Percentiles rank a stretch among this genome's conserved stretches.
Evolutionary conservation across 2,797 vertebrate species (phyloP).

Genomic region (Heterohyrax brucei): DNA sequence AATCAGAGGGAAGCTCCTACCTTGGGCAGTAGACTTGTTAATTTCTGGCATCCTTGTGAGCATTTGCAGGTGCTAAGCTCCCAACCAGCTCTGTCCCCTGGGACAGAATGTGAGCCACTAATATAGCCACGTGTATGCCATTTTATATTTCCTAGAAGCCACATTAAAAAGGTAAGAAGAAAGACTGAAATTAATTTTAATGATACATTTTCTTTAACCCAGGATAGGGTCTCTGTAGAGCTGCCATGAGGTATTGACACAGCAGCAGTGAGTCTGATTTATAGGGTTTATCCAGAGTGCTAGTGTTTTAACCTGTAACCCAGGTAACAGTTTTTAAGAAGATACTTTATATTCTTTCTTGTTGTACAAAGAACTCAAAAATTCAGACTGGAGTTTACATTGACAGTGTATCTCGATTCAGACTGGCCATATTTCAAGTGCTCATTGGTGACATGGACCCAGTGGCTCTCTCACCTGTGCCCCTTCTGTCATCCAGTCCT

Average conservation of each 20-base stretch:
- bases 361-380: background rate
- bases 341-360: background rate
- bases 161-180: constrained; percentile 3
- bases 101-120: background rate
- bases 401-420: background rate
- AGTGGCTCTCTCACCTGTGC: background rate
- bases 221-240: background rate
- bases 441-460: background rate
- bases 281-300: background rate
- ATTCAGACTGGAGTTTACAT: background rate
- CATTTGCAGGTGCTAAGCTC: background rate
- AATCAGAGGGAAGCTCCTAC: background rate
- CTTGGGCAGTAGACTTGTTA: background rate
- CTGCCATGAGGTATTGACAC: no score
- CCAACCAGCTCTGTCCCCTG: background rate
- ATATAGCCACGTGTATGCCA: background rate
- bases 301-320: background rate
- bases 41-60: background rate
- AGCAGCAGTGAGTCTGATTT: no score
- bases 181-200: constrained; percentile 27
- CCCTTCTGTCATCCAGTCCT: background rate
- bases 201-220: background rate
- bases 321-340: background rate
- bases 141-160: background rate
- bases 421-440: background rate